phyloP scores from a whole-genome alignment of 2,113 vertebrate species.

The Ifrita kowaldi region DNA sequence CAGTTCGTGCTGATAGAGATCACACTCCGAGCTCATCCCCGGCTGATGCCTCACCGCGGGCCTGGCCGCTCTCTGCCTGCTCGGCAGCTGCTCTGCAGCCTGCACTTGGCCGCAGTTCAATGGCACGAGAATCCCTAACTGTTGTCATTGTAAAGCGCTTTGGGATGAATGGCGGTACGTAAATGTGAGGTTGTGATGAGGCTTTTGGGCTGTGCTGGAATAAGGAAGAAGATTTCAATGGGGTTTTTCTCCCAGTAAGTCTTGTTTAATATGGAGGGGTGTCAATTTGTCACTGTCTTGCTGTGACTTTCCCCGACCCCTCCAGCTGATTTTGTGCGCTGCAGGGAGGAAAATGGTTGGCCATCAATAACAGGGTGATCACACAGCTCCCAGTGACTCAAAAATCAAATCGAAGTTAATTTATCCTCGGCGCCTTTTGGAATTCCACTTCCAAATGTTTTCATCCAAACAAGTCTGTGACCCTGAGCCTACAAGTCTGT shows the following conservation, averaged over 20 bases:
- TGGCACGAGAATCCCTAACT: neutral
- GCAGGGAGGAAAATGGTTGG: neutral
- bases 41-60: neutral
- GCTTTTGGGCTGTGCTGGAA: neutral
- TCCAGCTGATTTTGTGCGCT: neutral
- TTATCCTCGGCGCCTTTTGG: neutral
- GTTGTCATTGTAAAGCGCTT: neutral
- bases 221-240: neutral
- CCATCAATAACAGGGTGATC: fast-evolving
- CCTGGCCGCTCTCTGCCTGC: neutral
- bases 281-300: neutral
- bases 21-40: neutral
- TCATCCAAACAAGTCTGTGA: neutral
- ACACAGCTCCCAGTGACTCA: neutral
- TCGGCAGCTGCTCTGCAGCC: neutral
- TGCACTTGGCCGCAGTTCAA: neutral
- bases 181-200: neutral
- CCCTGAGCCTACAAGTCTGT: neutral
- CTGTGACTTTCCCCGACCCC: neutral
- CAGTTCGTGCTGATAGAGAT: neutral
- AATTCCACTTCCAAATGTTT: neutral
- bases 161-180: neutral
- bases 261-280: neutral
- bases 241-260: neutral
- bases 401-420: neutral